Conservation (phyloP, 2,113 vertebrate species). For the Rutilus rutilus region DNA sequence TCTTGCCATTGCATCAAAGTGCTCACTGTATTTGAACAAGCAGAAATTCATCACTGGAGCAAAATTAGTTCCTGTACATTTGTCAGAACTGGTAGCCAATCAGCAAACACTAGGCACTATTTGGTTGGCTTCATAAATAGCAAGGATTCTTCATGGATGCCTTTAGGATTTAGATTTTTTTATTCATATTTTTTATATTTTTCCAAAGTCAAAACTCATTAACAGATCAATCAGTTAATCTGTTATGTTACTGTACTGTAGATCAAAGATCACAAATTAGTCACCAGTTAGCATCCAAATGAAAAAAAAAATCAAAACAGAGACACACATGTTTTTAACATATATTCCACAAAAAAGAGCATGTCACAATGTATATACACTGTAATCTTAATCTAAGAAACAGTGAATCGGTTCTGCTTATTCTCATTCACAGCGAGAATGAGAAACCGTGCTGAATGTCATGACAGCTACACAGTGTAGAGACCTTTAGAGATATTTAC, state of each 20-base stretch:
- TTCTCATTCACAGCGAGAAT: neutral
- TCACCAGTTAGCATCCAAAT: neutral
- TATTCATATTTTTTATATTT: neutral
- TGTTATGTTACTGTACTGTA: neutral
- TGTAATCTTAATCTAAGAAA: neutral
- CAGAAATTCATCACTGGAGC: neutral
- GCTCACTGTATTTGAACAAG: neutral
- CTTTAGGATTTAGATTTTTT: neutral
- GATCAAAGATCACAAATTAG: neutral
- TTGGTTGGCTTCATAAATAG: neutral
- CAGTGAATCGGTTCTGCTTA: neutral
- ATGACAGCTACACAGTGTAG: neutral
- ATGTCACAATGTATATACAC: neutral
- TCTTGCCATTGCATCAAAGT: slow-evolving; percentile 5
- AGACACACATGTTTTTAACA: neutral
- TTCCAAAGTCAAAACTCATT: neutral
- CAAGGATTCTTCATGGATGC: neutral
- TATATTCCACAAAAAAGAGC: neutral
- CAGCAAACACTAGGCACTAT: neutral
- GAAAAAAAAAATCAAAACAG: neutral
- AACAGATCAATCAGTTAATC: neutral
- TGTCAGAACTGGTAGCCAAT: neutral
- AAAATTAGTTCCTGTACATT: neutral
- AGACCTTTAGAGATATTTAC: neutral
- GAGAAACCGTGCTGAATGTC: neutral